Evolutionary conservation across 2,113 vertebrate genomes (phyloP), one percentile per base, ranked within the genome.

Genomic region (Paradisaea rubra): DNA sequence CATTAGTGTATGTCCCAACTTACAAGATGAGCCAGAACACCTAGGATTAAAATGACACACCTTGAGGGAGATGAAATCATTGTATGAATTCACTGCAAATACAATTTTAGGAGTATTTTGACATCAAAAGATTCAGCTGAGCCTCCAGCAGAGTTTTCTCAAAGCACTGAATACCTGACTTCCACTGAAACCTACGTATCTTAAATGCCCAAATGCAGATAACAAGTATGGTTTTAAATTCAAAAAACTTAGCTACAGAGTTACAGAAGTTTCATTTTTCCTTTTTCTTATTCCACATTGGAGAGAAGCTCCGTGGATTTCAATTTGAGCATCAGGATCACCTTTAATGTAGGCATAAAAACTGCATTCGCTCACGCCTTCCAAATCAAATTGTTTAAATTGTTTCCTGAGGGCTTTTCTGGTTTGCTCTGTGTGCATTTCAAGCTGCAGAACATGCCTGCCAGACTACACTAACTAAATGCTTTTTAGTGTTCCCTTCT

Each of bases 21-120:
- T 52, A 53, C 59, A 81, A 90, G 60, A 56, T 86, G 60, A 90
- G 68, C 80, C 63, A 66, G 50, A 94, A 91, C 85, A 93, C 76
- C 60, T 77, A 90, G 54, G 53, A 94, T 89, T 76, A 93, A 93
- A 93, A 66, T 77, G 16, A 61, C 35, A 68, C 9, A 69, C 60
- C 52, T 39, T 54, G 33, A 17, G 56, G 68, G 27, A 94, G 56
- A 70, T 78, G 2, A 89, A 93, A 68, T 89, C 4, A 74, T 61
- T 63, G 31, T 54, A 81, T 33, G 9, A 69, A 42, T 65, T 87
- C 27, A 76, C n/a, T 89, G 28, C 37, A 81, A 93, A 79, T 77
- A 42, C 0, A 2, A 35, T 45, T 87, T 83, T 30, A 88, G 56
- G n/a, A 81, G n/a, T 86, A 45, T 92, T 91, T 81, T 87, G 42